Conservation (phyloP, 1,140 invertebrate genomes). For the Aphelenchoides fujianensis region DNA sequence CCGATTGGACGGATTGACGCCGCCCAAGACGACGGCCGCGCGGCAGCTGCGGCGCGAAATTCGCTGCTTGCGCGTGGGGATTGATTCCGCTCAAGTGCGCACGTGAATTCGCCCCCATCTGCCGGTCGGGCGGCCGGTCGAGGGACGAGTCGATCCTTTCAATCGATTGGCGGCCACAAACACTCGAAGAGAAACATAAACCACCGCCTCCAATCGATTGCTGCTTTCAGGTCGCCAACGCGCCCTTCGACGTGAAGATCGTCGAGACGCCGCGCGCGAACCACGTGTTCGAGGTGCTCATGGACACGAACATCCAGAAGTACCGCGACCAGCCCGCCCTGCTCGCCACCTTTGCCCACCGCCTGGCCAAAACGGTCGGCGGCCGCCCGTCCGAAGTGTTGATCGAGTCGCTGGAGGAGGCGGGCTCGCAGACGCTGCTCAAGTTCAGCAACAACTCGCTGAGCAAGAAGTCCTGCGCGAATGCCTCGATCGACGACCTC, state of each 20-base stretch:
- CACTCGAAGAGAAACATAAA: not conserved
- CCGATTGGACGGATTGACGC: not conserved
- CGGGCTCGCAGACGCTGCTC: not conserved
- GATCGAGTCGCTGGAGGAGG: conserved; percentile 6
- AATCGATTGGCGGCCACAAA: too few species aligned
- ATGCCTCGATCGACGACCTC: not conserved
- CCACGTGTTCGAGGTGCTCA: not conserved
- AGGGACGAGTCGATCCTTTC: too few species aligned
- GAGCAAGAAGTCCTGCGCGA: not conserved
- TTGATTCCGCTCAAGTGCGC: conserved; percentile 19
- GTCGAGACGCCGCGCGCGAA: conserved; percentile 1
- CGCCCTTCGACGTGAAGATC: conserved; percentile 11
- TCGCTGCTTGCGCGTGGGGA: too few species aligned
- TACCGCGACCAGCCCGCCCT: conserved; percentile 13
- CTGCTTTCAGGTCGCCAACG: conserved; percentile 1
- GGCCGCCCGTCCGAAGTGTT: not conserved
- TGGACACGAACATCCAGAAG: not conserved
- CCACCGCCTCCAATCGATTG: not conserved
- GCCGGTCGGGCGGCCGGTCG: not conserved
- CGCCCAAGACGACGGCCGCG: not conserved
- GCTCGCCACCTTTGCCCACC: not conserved
- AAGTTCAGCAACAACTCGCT: conserved; percentile 17
- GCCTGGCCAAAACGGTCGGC: not conserved
- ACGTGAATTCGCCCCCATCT: not conserved
- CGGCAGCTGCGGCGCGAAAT: not conserved